Evolutionary conservation across 1,140 invertebrate genomes (phyloP), one percentile per base, ranked within the genome.

Genomic region (Drosophila hydei): DNA sequence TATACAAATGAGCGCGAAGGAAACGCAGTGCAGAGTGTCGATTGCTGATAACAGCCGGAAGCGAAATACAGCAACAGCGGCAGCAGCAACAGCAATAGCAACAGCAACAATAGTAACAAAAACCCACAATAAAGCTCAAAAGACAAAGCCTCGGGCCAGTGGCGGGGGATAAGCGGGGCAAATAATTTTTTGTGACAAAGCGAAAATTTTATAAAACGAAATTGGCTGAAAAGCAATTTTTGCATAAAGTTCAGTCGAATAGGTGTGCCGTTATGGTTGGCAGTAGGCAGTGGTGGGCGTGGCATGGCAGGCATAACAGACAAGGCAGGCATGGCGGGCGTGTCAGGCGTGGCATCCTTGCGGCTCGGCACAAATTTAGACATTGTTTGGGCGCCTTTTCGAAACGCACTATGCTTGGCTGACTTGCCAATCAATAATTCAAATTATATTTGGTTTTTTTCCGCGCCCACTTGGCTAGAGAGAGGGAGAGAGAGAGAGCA

Each of bases 31-130:
- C 9, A 50, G 65, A 87, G 81, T 87, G 81, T 88, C 81, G 83
- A 88, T 87, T 75, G 83, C 78, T 88, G 81, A 85, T 85, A 85
- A 85, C 83, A 87, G 77, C 81, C 83, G 83, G 83, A 88, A 81
- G 81, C 81, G 62, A 80, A 87, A 60, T 72, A 87, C 69, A 80
- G 52, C 65, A 75, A 43, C 63, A 64, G 40, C 47, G 30, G 42
- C 18, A 27, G n/a, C 25, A 58, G 19, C 43, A 56, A 3, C 47
- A 54, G 19, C 65, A 30, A 54, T 58, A 69, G 42, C 25, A 63
- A 51, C 47, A 56, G 67, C 23, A 63, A 45, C 21, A 74, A 52
- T 16, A 68, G 14, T 9, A 54, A 50, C 43, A 58, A 73, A 58
- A 47, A 43, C 50, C 47, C 63, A 63, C 54, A 67, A 67, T 38